Evolutionary conservation across 2,113 vertebrate species (phyloP).

Genomic region (Megatriorchis doriae): DNA sequence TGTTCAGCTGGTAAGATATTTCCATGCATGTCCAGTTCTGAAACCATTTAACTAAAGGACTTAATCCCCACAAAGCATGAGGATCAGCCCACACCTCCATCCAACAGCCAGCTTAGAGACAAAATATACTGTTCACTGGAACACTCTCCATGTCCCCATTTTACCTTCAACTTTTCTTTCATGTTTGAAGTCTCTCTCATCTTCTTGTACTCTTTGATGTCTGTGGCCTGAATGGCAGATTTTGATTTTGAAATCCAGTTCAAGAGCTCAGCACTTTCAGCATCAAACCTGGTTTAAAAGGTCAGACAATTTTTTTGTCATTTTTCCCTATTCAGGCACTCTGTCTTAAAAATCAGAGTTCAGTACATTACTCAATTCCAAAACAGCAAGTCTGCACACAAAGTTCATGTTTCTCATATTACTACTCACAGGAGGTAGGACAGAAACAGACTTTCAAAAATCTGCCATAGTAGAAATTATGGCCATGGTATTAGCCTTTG

Average conservation of each 20-base stretch:
- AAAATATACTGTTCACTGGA: constrained; percentile 27
- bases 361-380: not conserved
- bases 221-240: constrained; percentile 71
- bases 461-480: not conserved
- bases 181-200: constrained; percentile 75
- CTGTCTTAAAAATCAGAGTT: not conserved
- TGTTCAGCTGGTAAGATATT: not conserved
- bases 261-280: constrained; percentile 76
- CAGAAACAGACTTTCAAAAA: not conserved
- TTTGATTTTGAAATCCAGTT: constrained; percentile 83
- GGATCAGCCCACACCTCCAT: constrained; percentile 13
- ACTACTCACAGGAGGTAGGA: not conserved
- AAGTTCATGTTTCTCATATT: not conserved
- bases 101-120: constrained; percentile 10
- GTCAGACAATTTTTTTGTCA: not conserved
- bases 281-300: constrained; percentile 81
- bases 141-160: not conserved
- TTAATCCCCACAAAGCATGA: not conserved
- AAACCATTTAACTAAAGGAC: not conserved
- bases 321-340: not conserved
- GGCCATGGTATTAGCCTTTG: not conserved
- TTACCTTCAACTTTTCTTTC: constrained; percentile 86
- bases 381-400: not conserved
- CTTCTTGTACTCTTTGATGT: constrained; percentile 79
- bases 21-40: not conserved